Evolutionary conservation across 2,888 invertebrate genomes (phyloP).

Genomic region (Reticulitermes lucifugus): DNA sequence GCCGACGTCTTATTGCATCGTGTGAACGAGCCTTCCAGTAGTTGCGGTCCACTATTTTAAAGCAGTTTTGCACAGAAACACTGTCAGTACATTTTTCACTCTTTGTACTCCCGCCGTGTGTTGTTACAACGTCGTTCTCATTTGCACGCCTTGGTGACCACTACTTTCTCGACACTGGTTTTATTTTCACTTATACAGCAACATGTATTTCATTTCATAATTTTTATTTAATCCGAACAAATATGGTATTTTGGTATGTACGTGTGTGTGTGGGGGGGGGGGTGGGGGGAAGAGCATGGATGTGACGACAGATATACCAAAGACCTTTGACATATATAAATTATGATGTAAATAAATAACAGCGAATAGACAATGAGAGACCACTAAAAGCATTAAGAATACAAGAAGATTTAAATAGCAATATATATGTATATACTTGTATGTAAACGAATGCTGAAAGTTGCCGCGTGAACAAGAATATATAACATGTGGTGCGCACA

Average conservation of each 20-base stretch:
- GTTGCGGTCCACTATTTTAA: background rate
- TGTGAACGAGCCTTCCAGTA: background rate
- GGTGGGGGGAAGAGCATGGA: background rate
- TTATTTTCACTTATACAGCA: background rate
- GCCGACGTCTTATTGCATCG: background rate
- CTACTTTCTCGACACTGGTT: background rate
- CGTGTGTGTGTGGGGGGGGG: background rate
- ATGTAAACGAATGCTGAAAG: too few species aligned
- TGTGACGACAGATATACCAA: background rate
- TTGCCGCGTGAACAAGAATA: too few species aligned
- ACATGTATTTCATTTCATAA: too few species aligned
- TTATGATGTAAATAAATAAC: too few species aligned
- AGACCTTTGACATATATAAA: too few species aligned
- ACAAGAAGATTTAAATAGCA: too few species aligned
- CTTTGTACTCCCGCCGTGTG: too few species aligned
- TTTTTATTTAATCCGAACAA: background rate
- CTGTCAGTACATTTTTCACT: background rate
- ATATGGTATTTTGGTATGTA: background rate
- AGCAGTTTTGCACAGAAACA: background rate
- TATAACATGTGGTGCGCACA: too few species aligned
- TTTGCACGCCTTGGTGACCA: background rate
- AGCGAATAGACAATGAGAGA: too few species aligned
- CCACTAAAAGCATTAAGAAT: too few species aligned
- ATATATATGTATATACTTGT: too few species aligned
- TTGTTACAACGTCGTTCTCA: background rate